Evolutionary conservation across 2,797 vertebrate species (phyloP).

Genomic region (Bryconaethiops microstoma): DNA sequence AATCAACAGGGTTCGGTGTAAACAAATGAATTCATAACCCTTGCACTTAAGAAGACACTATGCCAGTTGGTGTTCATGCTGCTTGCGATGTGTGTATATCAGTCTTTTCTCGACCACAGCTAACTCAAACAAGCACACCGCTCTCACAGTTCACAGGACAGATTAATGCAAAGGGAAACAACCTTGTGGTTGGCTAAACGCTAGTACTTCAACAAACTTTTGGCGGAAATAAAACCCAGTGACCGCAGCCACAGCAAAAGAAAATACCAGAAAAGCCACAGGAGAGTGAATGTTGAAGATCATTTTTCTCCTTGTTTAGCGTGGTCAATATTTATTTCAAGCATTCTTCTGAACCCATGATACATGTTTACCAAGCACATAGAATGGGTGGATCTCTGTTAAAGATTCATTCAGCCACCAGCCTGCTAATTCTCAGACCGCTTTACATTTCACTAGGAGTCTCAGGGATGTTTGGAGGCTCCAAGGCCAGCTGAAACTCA

Average conservation of each 20-base stretch:
- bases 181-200: constrained; percentile 32
- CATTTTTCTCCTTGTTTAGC: constrained; percentile 28
- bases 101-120: constrained; percentile 37
- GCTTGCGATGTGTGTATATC: constrained; percentile 30
- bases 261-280: constrained; percentile 27
- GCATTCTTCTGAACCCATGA: constrained; percentile 32
- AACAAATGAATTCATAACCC: constrained; percentile 65
- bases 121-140: constrained; percentile 23
- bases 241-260: constrained; percentile 41
- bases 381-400: constrained; percentile 44
- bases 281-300: constrained; percentile 21
- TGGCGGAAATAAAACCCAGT: constrained; percentile 26
- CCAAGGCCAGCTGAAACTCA: constrained; percentile 62
- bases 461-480: constrained; percentile 69
- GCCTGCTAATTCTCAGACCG: constrained; percentile 59
- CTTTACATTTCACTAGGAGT: constrained; percentile 68
- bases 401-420: constrained; percentile 66
- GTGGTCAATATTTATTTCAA: constrained; percentile 52
- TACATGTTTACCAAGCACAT: constrained; percentile 32
- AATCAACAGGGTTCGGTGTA: constrained; percentile 61
- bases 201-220: constrained; percentile 38
- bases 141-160: constrained; percentile 2
- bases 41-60: constrained; percentile 52
- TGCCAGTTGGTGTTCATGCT: constrained; percentile 56
- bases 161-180: constrained; percentile 29